Conservation (phyloP, 2,113 vertebrate species). For the Synchiropus splendidus region DNA sequence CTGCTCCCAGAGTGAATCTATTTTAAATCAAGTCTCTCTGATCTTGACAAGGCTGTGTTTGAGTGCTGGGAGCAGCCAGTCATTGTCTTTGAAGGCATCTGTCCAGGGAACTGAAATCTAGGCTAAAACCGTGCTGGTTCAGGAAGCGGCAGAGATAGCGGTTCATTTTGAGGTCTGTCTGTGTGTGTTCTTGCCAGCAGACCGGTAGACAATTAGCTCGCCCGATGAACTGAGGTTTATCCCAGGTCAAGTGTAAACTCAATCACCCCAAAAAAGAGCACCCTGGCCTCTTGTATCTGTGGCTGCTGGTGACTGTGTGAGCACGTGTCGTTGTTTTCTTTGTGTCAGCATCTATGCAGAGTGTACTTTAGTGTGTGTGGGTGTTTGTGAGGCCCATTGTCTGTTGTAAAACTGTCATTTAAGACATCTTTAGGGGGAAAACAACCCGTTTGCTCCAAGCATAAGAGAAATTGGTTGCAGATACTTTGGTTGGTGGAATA, state of each 20-base stretch:
- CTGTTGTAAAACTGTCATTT: conserved; percentile 17
- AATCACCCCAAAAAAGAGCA: conserved; percentile 9
- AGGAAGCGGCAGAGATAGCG: conserved; percentile 27
- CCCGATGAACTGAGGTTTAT: conserved; percentile 27
- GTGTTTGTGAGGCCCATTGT: conserved; percentile 24
- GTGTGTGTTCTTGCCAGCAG: conserved; percentile 5
- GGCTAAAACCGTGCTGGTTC: conserved; percentile 8
- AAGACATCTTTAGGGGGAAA: conserved; percentile 12
- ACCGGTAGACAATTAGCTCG: conserved; percentile 16
- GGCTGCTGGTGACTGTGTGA: conserved; percentile 40
- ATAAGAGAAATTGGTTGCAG: conserved; percentile 5
- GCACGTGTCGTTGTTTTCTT: conserved; percentile 40
- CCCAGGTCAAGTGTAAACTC: conserved; percentile 30
- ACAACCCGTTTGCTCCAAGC: conserved; percentile 4
- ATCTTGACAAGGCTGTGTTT: conserved; percentile 26
- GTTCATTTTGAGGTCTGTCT: conserved; percentile 25
- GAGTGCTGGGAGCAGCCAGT: conserved; percentile 10
- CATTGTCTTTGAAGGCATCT: conserved; percentile 35
- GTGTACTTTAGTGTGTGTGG: conserved; percentile 14
- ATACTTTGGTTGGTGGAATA: no score
- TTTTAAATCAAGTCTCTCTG: conserved; percentile 29
- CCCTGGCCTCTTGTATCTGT: conserved; percentile 1
- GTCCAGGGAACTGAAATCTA: conserved; percentile 26
- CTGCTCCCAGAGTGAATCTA: conserved; percentile 26
- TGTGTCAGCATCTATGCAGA: conserved; percentile 36